Evolutionary conservation across 2,888 invertebrate genomes (phyloP), one percentile per base, ranked within the genome.

Genomic region (Steinernema scapterisci): DNA sequence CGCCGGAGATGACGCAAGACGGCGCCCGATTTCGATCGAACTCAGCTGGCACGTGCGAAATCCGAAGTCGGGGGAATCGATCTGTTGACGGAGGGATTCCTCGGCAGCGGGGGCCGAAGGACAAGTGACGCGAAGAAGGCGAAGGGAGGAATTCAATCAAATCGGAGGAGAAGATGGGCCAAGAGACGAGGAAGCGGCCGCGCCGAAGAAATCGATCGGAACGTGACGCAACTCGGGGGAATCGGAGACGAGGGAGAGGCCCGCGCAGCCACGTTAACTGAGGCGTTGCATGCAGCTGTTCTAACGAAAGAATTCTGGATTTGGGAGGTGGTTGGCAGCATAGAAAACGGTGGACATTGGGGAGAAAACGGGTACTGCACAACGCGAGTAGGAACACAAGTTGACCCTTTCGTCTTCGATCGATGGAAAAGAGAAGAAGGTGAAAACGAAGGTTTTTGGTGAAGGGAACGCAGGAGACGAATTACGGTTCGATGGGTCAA

Each of bases 21-120:
- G 63, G 63, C 16, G 3, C n/a, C n/a, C 6, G 48, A 48, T n/a
- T 48, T 48, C n/a, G n/a, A 19, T 16, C 63, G 63, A 63, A 63
- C 27, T 38, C 38, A 27, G 38, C 31, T 38, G 27, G 63, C 63
- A 63, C 63, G 63, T 63, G 63, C 63, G 54, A 63, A 63, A 31
- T 38, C n/a, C 31, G 16, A 63, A 63, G 63, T 27, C 21, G 31
- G 11, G 21, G 13, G 16, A 25, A 63, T 31, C 31, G 63, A 63
- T 25, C 31, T 48, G 48, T 48, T 38, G 38, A 38, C 48, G n/a
- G 48, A 16, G 54, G 54, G 21, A 19, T 19, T 19, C 54, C 16
- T 48, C 48, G 6, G 48, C 48, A 16, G 48, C 16, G 48, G 3
- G 16, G 48, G 48, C n/a, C 48, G n/a, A 48, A 48, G 48, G 48